Evolutionary conservation across 1,140 invertebrate genomes (phyloP).

Genomic region (Fopius arisanus): DNA sequence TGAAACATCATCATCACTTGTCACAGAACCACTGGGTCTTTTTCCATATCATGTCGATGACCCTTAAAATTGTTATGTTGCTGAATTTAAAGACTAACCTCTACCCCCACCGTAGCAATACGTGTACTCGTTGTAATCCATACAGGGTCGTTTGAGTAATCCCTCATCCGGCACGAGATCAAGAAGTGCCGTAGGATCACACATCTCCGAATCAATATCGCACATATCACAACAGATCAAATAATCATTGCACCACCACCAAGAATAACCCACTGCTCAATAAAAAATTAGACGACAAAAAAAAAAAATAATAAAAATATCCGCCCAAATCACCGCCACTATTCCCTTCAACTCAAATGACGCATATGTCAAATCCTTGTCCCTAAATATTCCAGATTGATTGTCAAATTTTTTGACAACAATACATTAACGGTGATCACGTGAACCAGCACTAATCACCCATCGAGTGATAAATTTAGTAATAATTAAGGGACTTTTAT

Average conservation of each 20-base stretch:
- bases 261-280: too few species aligned
- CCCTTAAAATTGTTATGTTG: constrained; percentile 13
- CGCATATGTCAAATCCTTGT: not conserved
- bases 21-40: not conserved
- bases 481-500: not conserved
- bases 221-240: constrained; percentile 12
- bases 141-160: constrained; percentile 60
- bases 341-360: too few species aligned
- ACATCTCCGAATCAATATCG: constrained; percentile 24
- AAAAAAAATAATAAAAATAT: not conserved
- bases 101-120: constrained; percentile 61
- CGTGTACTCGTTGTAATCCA: constrained; percentile 65
- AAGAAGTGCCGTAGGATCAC: constrained; percentile 56
- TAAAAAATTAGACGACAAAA: not conserved
- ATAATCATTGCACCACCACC: too few species aligned
- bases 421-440: not conserved
- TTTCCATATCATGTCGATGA: not conserved
- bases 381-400: too few species aligned
- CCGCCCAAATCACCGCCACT: too few species aligned
- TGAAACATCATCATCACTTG: not conserved
- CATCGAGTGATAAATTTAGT: not conserved
- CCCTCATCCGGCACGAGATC: constrained; percentile 60
- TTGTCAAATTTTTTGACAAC: too few species aligned
- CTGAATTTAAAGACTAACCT: constrained; percentile 52
- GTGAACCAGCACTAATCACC: constrained; percentile 13